Conservation (phyloP, 2,113 vertebrate species). For the Campylomormyrus tamandua region DNA sequence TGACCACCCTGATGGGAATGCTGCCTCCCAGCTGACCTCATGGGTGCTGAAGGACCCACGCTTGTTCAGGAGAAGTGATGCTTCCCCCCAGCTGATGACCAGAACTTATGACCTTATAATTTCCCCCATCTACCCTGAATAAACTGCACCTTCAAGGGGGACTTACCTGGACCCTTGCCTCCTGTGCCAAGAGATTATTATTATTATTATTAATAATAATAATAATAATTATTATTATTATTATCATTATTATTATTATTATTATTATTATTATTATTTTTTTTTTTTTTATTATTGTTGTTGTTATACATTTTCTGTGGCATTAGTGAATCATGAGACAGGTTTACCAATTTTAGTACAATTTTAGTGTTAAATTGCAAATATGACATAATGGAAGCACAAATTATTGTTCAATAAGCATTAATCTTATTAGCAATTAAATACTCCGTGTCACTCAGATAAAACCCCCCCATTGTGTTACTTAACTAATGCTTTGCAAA, state of each 20-base stretch:
- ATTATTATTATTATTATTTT: background rate
- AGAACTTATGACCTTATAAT: background rate
- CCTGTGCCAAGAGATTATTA: background rate
- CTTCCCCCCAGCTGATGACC: too few relatives aligned
- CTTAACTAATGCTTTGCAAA: background rate
- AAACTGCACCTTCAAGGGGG: background rate
- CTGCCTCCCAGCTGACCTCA: background rate
- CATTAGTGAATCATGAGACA: background rate
- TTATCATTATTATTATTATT: background rate
- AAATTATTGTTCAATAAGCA: background rate
- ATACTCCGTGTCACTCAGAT: background rate
- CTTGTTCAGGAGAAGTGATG: background rate
- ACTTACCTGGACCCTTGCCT: background rate
- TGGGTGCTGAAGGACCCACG: background rate
- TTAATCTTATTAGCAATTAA: conserved; percentile 10
- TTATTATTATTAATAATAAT: background rate
- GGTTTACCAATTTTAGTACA: background rate
- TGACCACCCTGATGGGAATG: background rate
- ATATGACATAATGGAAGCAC: background rate
- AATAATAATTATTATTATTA: too few relatives aligned
- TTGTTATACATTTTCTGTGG: background rate
- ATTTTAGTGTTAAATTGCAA: background rate
- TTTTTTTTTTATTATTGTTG: background rate
- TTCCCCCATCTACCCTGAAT: too few relatives aligned
- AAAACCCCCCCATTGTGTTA: conserved; percentile 6